Base-by-base conservation (phyloP, 2,113 vertebrate genomes). In the Cranoglanis bouderius region DNA sequence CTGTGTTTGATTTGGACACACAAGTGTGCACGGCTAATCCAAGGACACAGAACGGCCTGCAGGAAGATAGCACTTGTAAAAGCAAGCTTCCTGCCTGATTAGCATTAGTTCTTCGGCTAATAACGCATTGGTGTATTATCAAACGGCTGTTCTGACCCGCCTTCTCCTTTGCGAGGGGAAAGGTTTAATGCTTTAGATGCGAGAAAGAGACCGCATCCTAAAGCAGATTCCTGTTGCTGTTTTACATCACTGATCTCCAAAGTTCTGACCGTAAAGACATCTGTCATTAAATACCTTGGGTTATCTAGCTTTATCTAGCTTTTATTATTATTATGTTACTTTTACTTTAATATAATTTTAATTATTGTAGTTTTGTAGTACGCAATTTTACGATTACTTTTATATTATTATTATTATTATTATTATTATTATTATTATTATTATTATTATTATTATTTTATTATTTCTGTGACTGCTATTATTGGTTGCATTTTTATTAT, bases 1-100 rank as follows among this genome's bases (percentile, higher is more conserved):
- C 87, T 93, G 93, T 94, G 94, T 96, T 96, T 95, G 91, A 93
- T 92, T 95, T 96, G 95, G 95, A 95, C 88, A 38, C 75, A 24
- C 55, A 55, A 94, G 93, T 92, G 74, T 85, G 91, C 92, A 93
- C 89, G 65, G 91, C 90, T 92, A 93, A 94, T 92, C 93, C 90
- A 89, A 93, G 92, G 93, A 94, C 93, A 91, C 86, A 91, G 92
- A 89, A 91, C 92, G 89, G 93, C 91, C 87, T 89, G 67, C 92
- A 94, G 93, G 95, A 95, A 95, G 91, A 88, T 81, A 85, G 89
- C 90, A 93, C 93, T 93, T 94, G 91, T 90, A 87, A 94, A 95
- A 95, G 95, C 92, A 94, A 94, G 92, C 92, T 91, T 83, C 61
- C 67, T 63, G 87, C 88, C 65, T 82, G 55, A 92, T 94, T 90